These are phyloP conservation scores for Tupaia tana DNA, from an alignment of 2,113 vertebrate species.

Conservation along the genomic window DNA sequence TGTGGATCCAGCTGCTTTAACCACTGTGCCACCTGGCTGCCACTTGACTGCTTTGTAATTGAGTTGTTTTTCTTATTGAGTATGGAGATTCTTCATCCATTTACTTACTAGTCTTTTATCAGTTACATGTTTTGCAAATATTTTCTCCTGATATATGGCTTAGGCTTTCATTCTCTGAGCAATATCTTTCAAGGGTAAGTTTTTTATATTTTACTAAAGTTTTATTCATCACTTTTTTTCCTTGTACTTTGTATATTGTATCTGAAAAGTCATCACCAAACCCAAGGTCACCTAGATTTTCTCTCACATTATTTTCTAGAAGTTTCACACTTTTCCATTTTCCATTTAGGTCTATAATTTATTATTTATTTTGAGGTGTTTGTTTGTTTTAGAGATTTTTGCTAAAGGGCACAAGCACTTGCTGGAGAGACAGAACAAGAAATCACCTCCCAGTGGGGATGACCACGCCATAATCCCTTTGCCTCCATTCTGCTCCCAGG, in stretches of 20 bases:
- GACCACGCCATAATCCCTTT: no score
- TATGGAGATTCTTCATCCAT: background rate
- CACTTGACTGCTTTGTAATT: background rate
- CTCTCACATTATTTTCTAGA: background rate
- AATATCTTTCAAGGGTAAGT: background rate
- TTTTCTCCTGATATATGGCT: background rate
- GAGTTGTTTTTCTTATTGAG: background rate
- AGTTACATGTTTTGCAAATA: background rate
- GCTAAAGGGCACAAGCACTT: no score
- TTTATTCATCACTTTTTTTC: background rate
- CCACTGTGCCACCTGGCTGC: no score
- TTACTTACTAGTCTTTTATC: background rate
- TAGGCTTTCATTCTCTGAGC: background rate
- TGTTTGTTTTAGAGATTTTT: no score
- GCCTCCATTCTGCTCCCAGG: no score
- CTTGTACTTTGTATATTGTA: background rate
- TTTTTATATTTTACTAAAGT: background rate
- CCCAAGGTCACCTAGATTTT: background rate
- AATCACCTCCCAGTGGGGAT: no score
- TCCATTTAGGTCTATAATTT: background rate
- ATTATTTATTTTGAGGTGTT: no score
- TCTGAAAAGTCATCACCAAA: background rate
- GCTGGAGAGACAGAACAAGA: no score
- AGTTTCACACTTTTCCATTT: background rate
- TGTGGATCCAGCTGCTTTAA: no score